These are phyloP conservation scores for Gephyroberyx darwinii DNA, from an alignment of 2,797 vertebrate species.

Conservation along the genomic window DNA sequence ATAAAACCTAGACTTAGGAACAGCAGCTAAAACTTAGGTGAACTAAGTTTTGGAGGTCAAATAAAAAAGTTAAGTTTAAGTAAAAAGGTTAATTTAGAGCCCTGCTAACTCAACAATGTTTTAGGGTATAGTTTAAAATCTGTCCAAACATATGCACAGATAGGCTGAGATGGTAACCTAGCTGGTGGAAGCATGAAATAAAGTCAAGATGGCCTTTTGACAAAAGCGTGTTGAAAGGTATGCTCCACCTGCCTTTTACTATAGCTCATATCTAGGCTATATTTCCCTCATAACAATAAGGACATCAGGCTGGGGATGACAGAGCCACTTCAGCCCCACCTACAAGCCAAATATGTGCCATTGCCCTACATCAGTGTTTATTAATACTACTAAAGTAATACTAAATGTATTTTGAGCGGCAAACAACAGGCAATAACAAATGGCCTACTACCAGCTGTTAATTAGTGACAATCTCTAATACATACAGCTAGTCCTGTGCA, in stretches of 20 bases:
- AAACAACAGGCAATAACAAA: slow-evolving; percentile 39
- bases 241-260: slow-evolving; percentile 34
- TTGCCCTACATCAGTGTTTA: slow-evolving; percentile 56
- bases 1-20: too few species aligned
- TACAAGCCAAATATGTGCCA: slow-evolving; percentile 47
- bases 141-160: slow-evolving; percentile 3
- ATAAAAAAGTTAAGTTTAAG: too few species aligned
- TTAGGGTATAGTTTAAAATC: too few species aligned
- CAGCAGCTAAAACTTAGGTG: too few species aligned
- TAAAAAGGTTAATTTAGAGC: too few species aligned
- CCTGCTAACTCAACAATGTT: too few species aligned
- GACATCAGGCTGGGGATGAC: slow-evolving; percentile 35
- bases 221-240: slow-evolving; percentile 24
- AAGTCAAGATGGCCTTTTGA: slow-evolving; percentile 11
- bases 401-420: slow-evolving; percentile 31
- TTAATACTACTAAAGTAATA: too few species aligned
- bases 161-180: not conserved
- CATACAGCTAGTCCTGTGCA: too few species aligned
- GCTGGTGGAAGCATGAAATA: slow-evolving; percentile 6
- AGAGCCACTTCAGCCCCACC: slow-evolving; percentile 40
- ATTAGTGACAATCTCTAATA: slow-evolving; percentile 3
- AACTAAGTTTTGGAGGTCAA: too few species aligned
- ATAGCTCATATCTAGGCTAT: slow-evolving; percentile 5
- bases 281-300: slow-evolving; percentile 35
- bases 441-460: slow-evolving; percentile 20